These are phyloP conservation scores for Crepidodera aurea DNA, from an alignment of 2,888 invertebrate species.

Conservation along the genomic window DNA sequence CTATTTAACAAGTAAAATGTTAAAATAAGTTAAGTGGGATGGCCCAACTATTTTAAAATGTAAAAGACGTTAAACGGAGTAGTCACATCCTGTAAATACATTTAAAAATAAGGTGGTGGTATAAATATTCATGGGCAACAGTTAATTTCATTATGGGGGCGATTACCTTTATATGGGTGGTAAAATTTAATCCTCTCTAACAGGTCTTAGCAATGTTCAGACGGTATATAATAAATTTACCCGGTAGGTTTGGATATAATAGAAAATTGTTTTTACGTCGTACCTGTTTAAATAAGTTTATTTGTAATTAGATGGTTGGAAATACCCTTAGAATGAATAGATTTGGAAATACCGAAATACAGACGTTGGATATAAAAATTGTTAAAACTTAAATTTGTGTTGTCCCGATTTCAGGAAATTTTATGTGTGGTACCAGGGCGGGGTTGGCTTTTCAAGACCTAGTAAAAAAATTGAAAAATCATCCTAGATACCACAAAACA, in stretches of 20 bases:
- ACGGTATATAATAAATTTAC: neutral
- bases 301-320: neutral
- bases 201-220: slow-evolving; percentile 9
- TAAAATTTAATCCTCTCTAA: slow-evolving; percentile 19
- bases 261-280: neutral
- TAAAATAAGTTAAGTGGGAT: neutral
- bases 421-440: too few species aligned
- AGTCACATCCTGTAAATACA: slow-evolving; percentile 19
- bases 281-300: slow-evolving; percentile 6
- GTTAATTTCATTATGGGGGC: slow-evolving; percentile 22
- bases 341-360: neutral
- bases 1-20: neutral
- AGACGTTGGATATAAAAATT: too few species aligned
- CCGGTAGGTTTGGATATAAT: neutral
- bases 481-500: too few species aligned
- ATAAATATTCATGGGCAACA: slow-evolving; percentile 32
- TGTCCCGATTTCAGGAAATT: too few species aligned
- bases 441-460: too few species aligned
- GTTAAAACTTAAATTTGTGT: too few species aligned
- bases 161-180: slow-evolving; percentile 28
- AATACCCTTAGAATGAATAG: neutral
- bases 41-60: neutral
- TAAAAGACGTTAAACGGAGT: slow-evolving; percentile 18
- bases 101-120: slow-evolving; percentile 18
- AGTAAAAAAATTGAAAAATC: too few species aligned